Evolutionary conservation across 23 tunicate genomes (phyloP).

Genomic region (Aplidium turbinatum): DNA sequence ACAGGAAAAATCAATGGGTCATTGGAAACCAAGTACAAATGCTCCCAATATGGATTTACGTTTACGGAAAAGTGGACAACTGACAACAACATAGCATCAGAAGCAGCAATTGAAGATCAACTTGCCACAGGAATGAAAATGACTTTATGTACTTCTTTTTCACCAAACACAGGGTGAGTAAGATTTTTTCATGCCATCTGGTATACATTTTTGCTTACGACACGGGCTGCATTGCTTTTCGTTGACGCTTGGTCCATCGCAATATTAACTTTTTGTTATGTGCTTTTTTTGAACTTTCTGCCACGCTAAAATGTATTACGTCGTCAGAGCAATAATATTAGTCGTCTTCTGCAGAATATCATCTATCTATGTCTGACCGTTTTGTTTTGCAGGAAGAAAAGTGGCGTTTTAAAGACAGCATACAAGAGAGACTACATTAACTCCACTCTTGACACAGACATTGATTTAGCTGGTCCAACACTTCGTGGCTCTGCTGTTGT

Average conservation of each 20-base stretch:
- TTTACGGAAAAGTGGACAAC: constrained; percentile 97
- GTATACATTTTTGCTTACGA: too few species aligned
- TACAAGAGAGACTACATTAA: constrained; percentile 91
- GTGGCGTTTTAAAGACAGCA: constrained; percentile 72
- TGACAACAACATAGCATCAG: constrained; percentile 75
- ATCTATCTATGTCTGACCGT: too few species aligned
- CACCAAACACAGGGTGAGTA: constrained; percentile 92
- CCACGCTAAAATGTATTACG: too few species aligned
- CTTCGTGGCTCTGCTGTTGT: constrained; percentile 76
- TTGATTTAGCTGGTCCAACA: constrained; percentile 89
- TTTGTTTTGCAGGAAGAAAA: constrained; percentile 56
- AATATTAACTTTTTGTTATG: too few species aligned
- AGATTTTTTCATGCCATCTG: too few species aligned
- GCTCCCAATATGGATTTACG: constrained; percentile 61
- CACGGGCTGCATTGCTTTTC: too few species aligned
- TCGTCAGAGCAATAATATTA: too few species aligned
- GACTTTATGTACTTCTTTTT: constrained; percentile 71
- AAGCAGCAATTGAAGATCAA: constrained; percentile 90
- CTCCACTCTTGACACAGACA: constrained; percentile 75
- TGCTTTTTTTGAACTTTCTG: too few species aligned
- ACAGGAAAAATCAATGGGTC: constrained; percentile 65
- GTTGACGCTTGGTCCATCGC: too few species aligned
- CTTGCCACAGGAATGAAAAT: constrained; percentile 62
- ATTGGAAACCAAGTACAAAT: constrained; percentile 87
- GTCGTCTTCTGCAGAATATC: too few species aligned